Conservation (phyloP, 2,888 invertebrate species). For the Cordilura impudica region DNA sequence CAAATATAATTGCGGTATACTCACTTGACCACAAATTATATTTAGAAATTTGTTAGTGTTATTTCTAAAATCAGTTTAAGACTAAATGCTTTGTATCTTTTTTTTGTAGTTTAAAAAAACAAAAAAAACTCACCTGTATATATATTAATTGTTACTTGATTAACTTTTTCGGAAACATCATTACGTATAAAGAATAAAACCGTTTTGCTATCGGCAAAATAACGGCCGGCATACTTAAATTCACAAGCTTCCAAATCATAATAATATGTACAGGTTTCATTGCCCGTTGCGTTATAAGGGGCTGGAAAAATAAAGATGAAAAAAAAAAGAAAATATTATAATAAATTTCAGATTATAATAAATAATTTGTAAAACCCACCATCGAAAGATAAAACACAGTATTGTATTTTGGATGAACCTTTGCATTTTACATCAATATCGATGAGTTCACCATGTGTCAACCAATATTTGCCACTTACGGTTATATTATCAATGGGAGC, state of each 20-base stretch:
- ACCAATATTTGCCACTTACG: constrained; percentile 88
- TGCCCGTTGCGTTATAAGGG: constrained; percentile 83
- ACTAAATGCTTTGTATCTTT: no score
- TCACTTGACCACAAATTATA: no score
- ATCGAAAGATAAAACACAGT: constrained; percentile 83
- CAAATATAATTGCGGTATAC: no score
- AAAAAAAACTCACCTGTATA: constrained; percentile 84
- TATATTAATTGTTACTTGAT: constrained; percentile 87
- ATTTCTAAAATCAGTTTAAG: no score
- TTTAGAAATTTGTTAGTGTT: no score
- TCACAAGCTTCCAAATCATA: constrained; percentile 79
- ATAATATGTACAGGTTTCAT: constrained; percentile 83
- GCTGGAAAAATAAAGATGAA: constrained; percentile 65
- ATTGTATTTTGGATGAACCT: constrained; percentile 86
- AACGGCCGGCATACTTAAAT: constrained; percentile 84
- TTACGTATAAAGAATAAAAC: constrained; percentile 89
- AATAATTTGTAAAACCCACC: constrained; percentile 77
- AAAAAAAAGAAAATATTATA: not conserved
- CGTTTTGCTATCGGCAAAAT: constrained; percentile 85
- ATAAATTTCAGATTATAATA: no score
- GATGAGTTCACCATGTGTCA: constrained; percentile 88
- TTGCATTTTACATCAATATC: constrained; percentile 85
- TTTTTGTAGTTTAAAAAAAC: no score
- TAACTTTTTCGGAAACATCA: constrained; percentile 84
- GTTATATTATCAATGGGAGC: constrained; percentile 85